These are phyloP conservation scores for Sarcoramphus papa DNA, from an alignment of 2,797 vertebrate genomes.

Conservation along the genomic window DNA sequence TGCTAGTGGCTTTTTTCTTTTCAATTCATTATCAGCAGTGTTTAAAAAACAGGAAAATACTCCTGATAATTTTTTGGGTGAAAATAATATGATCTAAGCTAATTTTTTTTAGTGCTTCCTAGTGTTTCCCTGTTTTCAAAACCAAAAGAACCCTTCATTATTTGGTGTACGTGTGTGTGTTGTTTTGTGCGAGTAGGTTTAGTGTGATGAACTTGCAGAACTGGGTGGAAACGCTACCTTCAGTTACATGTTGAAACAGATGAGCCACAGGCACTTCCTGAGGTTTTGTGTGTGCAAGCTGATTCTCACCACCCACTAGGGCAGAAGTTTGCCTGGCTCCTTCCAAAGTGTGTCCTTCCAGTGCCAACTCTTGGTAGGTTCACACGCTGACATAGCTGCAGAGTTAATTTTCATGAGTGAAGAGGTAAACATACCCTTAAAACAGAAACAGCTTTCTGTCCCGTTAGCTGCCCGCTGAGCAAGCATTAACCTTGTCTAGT, in stretches of 20 bases:
- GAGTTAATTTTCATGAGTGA: not conserved
- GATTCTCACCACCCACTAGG: not conserved
- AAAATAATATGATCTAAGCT: not conserved
- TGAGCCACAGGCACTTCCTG: not conserved
- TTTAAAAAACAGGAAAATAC: not conserved
- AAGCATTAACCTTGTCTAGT: not conserved
- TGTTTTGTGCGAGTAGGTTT: not conserved
- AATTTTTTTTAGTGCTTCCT: not conserved
- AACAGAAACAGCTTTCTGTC: not conserved
- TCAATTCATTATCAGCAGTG: not conserved
- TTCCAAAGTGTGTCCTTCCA: constrained; percentile 17
- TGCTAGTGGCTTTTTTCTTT: not conserved
- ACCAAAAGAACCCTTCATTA: not conserved
- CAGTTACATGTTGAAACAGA: not conserved
- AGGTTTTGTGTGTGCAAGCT: not conserved
- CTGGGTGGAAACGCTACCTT: not conserved
- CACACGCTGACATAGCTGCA: not conserved
- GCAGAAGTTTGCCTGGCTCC: not conserved
- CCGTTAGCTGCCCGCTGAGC: not conserved
- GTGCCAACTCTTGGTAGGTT: constrained; percentile 52
- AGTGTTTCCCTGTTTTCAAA: not conserved
- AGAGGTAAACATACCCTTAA: not conserved
- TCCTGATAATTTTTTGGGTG: not conserved
- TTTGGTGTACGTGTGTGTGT: accelerated
- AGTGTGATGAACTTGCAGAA: not conserved